phyloP scores from a whole-genome alignment of 2,888 invertebrate genomes.

The Diachrysia chrysitis region DNA sequence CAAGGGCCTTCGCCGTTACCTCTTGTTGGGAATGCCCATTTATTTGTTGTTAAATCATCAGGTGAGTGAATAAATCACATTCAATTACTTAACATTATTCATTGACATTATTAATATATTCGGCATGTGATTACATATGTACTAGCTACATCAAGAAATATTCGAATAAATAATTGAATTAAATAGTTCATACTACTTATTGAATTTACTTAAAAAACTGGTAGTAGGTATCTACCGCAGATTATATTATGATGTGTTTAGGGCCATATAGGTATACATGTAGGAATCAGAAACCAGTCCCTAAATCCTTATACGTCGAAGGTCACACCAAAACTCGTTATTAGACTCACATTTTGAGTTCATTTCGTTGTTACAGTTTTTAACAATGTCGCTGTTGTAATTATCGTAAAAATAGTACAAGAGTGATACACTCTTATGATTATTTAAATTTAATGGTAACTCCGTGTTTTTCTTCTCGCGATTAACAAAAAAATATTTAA shows the following conservation, averaged over 20 bases:
- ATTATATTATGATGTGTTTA: background rate
- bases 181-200: too few relatives aligned
- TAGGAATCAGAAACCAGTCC: background rate
- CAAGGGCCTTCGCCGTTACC: constrained; percentile 79
- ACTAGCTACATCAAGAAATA: background rate
- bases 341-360: background rate
- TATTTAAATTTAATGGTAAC: too few relatives aligned
- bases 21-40: constrained; percentile 85
- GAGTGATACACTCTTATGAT: too few relatives aligned
- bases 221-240: background rate
- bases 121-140: background rate
- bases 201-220: background rate
- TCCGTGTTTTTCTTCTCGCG: too few relatives aligned
- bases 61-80: constrained; percentile 59
- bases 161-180: background rate
- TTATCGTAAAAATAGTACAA: too few relatives aligned
- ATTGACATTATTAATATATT: too few relatives aligned
- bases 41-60: constrained; percentile 81
- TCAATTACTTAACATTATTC: background rate
- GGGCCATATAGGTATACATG: background rate
- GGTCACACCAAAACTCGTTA: background rate
- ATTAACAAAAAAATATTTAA: too few relatives aligned
- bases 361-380: background rate
- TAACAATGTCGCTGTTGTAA: background rate
- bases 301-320: constrained; percentile 2